A percentile compares a stretch with the other conserved stretches of the same genome.
phyloP scores from a whole-genome alignment of 2,888 invertebrate genomes.

The Sinotaia quadrata region DNA sequence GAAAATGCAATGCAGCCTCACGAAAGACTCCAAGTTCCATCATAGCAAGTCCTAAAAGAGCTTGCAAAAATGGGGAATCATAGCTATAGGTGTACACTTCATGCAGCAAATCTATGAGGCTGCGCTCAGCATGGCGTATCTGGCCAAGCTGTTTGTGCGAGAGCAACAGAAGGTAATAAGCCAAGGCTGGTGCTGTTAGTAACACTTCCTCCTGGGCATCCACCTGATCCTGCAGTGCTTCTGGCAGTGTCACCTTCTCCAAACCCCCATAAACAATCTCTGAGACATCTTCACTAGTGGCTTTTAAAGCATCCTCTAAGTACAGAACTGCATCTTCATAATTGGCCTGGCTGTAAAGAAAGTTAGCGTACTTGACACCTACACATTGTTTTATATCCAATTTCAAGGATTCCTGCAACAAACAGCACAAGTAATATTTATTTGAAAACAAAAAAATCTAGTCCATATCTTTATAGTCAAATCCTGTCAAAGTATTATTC shows the following conservation, averaged over 20 bases:
- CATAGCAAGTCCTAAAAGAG: constrained; percentile 67
- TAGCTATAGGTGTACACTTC: constrained; percentile 49
- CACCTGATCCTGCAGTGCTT: constrained; percentile 67
- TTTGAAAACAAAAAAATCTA: too few species aligned
- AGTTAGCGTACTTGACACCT: constrained; percentile 68
- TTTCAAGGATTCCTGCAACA: constrained; percentile 58
- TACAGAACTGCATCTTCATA: constrained; percentile 63
- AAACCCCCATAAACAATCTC: constrained; percentile 64
- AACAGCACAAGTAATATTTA: neutral
- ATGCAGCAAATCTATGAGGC: constrained; percentile 56
- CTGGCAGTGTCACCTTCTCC: constrained; percentile 69
- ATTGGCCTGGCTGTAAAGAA: constrained; percentile 66
- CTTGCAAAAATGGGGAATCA: constrained; percentile 59
- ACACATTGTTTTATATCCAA: constrained; percentile 61
- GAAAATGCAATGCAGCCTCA: constrained; percentile 65
- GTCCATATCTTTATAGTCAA: too few species aligned
- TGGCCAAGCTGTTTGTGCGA: constrained; percentile 62
- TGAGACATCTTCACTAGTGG: constrained; percentile 30
- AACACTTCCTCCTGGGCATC: constrained; percentile 68
- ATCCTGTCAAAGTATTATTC: too few species aligned
- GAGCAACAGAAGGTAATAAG: constrained; percentile 65
- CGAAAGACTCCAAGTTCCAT: constrained; percentile 66
- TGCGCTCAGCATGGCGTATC: constrained; percentile 57
- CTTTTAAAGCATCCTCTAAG: constrained; percentile 59
- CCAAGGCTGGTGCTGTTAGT: constrained; percentile 62